phyloP scores from a whole-genome alignment of 2,888 invertebrate species.

The Crossocerus cetratus region DNA sequence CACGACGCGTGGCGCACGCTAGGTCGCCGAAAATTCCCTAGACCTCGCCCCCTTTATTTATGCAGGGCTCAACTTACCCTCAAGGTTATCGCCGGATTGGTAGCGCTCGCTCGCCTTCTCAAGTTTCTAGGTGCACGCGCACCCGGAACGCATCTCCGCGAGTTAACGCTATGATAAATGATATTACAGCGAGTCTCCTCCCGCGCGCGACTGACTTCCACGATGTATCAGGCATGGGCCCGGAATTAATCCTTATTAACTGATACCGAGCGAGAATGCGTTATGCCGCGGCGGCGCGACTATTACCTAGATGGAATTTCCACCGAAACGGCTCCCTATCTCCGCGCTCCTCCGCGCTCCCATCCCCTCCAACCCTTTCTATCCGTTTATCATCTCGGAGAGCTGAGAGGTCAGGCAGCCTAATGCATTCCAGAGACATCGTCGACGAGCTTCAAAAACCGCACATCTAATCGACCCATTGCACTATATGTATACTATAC shows the following conservation, averaged over 20 bases:
- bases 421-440: no score
- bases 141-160: conserved; percentile 4
- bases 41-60: conserved; percentile 44
- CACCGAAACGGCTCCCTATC: conserved; percentile 12
- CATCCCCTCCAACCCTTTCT: no score
- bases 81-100: conserved; percentile 43
- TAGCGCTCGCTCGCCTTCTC: no score
- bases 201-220: conserved; percentile 49
- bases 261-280: conserved; percentile 14
- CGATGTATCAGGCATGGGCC: conserved; percentile 48
- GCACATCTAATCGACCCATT: no score
- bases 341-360: not conserved
- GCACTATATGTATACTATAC: no score
- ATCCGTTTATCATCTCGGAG: no score
- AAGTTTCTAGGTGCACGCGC: conserved; percentile 18
- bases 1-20: not conserved
- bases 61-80: conserved; percentile 47
- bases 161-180: conserved; percentile 50
- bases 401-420: no score
- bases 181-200: conserved; percentile 46
- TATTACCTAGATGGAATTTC: conserved; percentile 34
- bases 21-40: conserved; percentile 14
- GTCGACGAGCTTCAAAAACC: no score
- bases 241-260: conserved; percentile 59
- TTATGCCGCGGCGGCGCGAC: conserved; percentile 18